Base-by-base conservation (phyloP, 2,113 vertebrate species). In the Hylia prasina region DNA sequence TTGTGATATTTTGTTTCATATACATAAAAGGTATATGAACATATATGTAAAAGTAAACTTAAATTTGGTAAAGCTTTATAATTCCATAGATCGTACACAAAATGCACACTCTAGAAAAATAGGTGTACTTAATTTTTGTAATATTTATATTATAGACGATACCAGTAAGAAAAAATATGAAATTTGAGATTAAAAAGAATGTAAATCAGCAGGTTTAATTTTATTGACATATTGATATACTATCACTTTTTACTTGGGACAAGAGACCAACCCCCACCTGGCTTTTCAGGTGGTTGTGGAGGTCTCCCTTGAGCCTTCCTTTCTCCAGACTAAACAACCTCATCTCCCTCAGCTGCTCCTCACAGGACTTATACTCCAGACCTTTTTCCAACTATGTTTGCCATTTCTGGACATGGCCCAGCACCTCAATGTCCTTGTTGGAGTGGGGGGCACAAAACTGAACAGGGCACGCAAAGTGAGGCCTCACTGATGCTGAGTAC, bases 351-450 rank as follows among this genome's bases (percentile, higher is more conserved):
- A 73, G 40, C 42, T 28, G 10, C 15, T 56, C 10, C 42, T 75
- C 42, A 47, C 8, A 33, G 12, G 9, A 10, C 15, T 39, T 84
- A 15, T 54, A 4, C 57, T 54, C 22, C 57, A 83, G n/a, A 64
- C 23, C 28, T 11, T 72, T 64, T 51, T 14, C 14, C 7, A 22
- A 6, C n/a, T 16, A 31, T 18, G 5, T 13, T 65, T 13, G 35
- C n/a, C 30, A 48, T 65, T 15, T 47, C n/a, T 40, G 28, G 42
- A n/a, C 6, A 10, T 0, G 0, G 6, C 30, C 10, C 23, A 28
- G 10, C 19, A 13, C 6, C 3, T 47, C n/a, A 30, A 1, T n/a
- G 19, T 65, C 15, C 42, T 84, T 54, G 7, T 56, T 47, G 42
- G 3, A 65, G 19, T 30, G n/a, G 48, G 19, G 2, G 50, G 3